Conservation (phyloP, 1,140 invertebrate species). For the Samia ricini region DNA sequence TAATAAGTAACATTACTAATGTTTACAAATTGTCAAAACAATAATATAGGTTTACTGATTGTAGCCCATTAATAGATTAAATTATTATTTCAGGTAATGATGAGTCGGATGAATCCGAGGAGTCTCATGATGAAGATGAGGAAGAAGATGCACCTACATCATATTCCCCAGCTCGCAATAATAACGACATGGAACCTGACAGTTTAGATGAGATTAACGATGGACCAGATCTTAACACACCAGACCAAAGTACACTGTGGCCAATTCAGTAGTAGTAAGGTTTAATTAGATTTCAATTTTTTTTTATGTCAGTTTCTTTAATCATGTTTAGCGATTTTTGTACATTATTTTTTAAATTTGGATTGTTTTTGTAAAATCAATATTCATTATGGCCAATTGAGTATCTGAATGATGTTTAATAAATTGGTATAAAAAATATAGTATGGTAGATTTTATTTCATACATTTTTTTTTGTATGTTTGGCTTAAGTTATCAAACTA, state of each 20-base stretch:
- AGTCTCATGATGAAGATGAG: slow-evolving; percentile 84
- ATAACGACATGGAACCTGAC: slow-evolving; percentile 60
- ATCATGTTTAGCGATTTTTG: too few relatives aligned
- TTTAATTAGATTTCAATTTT: neutral
- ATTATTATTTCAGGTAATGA: slow-evolving; percentile 75
- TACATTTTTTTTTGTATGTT: too few relatives aligned
- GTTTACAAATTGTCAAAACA: too few relatives aligned
- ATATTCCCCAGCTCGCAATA: slow-evolving; percentile 76
- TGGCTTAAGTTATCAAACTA: too few relatives aligned
- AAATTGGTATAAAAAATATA: too few relatives aligned
- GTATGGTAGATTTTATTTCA: too few relatives aligned
- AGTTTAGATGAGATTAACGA: slow-evolving; percentile 58
- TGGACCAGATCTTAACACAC: slow-evolving; percentile 47
- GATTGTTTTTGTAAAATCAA: too few relatives aligned
- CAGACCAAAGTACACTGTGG: slow-evolving; percentile 61
- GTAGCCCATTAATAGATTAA: neutral
- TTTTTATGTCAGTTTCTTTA: neutral
- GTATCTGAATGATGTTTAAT: too few relatives aligned
- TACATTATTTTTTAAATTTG: too few relatives aligned
- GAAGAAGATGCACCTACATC: slow-evolving; percentile 79
- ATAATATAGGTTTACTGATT: too few relatives aligned
- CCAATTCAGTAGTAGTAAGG: slow-evolving; percentile 32
- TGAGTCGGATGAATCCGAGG: slow-evolving; percentile 83
- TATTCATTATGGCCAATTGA: too few relatives aligned
- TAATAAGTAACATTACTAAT: too few relatives aligned